Percentiles rank a stretch among this genome's conserved stretches.
Conservation (phyloP, 2,113 vertebrate genomes). For the Lepus europaeus region DNA sequence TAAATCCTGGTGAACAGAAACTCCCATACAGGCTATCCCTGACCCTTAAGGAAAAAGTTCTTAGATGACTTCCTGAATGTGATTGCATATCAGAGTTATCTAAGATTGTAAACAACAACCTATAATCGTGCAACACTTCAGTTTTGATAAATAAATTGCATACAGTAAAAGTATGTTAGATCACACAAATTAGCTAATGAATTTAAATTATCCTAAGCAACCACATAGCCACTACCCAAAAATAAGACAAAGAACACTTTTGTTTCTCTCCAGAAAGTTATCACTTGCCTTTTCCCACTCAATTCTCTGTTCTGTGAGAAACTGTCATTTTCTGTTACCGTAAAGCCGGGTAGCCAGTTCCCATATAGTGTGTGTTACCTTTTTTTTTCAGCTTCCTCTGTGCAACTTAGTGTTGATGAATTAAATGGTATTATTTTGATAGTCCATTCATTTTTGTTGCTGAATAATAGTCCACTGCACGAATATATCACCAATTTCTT, state of each 20-base stretch:
- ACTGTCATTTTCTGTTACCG: neutral
- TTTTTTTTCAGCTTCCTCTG: neutral
- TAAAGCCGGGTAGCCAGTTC: neutral
- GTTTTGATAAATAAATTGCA: conserved; percentile 32
- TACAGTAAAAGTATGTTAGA: conserved; percentile 9
- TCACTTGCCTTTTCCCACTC: neutral
- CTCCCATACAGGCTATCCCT: neutral
- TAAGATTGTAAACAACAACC: neutral
- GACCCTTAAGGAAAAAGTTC: neutral
- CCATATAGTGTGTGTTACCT: neutral
- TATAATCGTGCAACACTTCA: neutral
- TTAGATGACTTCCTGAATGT: conserved; percentile 55
- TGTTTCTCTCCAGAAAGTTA: neutral
- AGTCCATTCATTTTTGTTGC: conserved; percentile 21
- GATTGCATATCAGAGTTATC: neutral
- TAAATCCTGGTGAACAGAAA: neutral
- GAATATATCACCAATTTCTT: neutral
- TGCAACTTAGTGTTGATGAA: conserved; percentile 30
- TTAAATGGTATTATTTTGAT: neutral
- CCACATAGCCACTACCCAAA: neutral
- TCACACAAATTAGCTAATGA: neutral
- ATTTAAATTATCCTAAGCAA: conserved; percentile 1
- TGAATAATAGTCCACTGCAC: neutral
- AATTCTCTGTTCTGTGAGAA: neutral
- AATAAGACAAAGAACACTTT: neutral